Conservation (phyloP, 2,797 vertebrate genomes). For the Sebastes vulpes region DNA sequence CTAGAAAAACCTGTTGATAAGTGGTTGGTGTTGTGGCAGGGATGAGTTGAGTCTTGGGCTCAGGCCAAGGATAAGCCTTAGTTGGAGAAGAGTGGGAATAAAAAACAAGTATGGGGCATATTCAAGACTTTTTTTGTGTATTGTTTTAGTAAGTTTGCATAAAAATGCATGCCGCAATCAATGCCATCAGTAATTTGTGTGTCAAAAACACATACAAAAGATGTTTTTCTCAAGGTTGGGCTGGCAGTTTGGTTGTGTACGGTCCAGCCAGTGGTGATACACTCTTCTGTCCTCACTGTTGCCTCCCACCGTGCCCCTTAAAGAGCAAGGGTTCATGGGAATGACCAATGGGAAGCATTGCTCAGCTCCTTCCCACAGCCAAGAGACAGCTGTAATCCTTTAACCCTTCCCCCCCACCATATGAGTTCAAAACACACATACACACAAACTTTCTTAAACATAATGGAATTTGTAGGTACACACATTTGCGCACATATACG, state of each 20-base stretch:
- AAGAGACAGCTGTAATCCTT: constrained; percentile 95
- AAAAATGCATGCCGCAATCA: neutral
- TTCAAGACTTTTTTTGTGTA: constrained; percentile 1
- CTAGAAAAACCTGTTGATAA: constrained; percentile 89
- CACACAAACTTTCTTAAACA: constrained; percentile 58
- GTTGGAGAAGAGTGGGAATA: constrained; percentile 8
- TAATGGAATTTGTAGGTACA: constrained; percentile 69
- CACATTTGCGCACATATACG: constrained; percentile 40
- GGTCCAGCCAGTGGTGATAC: constrained; percentile 75
- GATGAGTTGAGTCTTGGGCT: constrained; percentile 42
- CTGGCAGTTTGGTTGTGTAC: constrained; percentile 79
- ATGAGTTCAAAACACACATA: constrained; percentile 69
- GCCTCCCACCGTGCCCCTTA: constrained; percentile 88
- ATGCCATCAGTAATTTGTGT: constrained; percentile 1
- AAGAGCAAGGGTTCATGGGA: constrained; percentile 94
- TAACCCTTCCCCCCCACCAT: constrained; percentile 81
- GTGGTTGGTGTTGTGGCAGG: constrained; percentile 71
- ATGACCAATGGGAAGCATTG: constrained; percentile 93
- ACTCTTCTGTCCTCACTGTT: constrained; percentile 76
- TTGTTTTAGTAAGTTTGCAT: constrained; percentile 12
- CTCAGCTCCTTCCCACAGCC: constrained; percentile 96
- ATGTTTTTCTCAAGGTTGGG: constrained; percentile 20
- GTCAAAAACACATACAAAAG: neutral
- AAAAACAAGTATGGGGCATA: neutral
- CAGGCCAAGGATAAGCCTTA: constrained; percentile 27